Conservation (phyloP, 1,140 invertebrate species). For the Apis dorsata region DNA sequence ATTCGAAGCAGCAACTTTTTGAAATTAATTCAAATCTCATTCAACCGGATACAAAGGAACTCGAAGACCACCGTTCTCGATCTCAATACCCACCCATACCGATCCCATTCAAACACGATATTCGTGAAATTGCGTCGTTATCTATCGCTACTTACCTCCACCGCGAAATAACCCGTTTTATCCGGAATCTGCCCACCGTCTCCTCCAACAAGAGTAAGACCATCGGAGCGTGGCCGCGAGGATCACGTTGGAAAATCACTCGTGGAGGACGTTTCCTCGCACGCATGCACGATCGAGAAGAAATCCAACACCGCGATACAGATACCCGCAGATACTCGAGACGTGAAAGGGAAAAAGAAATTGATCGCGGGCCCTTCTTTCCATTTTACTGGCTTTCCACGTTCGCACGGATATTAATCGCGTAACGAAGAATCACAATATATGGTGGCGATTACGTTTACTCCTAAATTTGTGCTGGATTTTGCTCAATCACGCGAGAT, state of each 20-base stretch:
- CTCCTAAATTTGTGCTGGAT: background rate
- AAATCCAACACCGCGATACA: constrained; percentile 20
- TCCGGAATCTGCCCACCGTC: constrained; percentile 4
- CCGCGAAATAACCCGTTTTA: constrained; percentile 27
- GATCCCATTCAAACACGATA: constrained; percentile 27
- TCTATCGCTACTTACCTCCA: constrained; percentile 27
- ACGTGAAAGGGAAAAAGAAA: constrained; percentile 8
- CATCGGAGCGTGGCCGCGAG: background rate
- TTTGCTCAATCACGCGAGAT: background rate
- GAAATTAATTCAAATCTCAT: background rate
- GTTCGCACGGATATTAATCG: constrained; percentile 51
- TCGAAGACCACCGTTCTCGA: constrained; percentile 38
- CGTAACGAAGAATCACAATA: background rate
- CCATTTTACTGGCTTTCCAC: constrained; percentile 25
- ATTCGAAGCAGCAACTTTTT: background rate
- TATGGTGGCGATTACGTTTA: background rate
- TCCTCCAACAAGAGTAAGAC: background rate
- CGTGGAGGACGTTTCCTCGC: constrained; percentile 5
- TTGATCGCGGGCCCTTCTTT: background rate
- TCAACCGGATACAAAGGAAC: background rate
- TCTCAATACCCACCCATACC: constrained; percentile 37
- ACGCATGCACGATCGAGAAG: constrained; percentile 1
- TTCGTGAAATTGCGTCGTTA: constrained; percentile 50
- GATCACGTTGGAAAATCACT: background rate
- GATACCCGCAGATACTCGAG: constrained; percentile 33